Conservation (phyloP, 2,888 invertebrate species). For the Abrostola triplasia region DNA sequence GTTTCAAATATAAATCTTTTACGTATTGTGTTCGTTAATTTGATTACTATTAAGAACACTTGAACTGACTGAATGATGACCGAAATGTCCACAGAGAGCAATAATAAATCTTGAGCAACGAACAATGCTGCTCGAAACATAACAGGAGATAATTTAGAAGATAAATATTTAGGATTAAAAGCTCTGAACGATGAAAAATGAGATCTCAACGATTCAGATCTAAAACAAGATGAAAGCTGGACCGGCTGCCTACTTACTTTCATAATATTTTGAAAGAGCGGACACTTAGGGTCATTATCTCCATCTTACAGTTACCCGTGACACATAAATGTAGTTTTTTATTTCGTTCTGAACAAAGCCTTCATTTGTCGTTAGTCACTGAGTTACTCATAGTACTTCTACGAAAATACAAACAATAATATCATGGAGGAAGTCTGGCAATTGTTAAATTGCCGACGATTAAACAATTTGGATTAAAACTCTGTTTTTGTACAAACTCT, state of each 20-base stretch:
- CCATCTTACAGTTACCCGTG: slow-evolving; percentile 45
- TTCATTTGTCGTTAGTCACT: slow-evolving; percentile 50
- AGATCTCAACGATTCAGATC: slow-evolving; percentile 51
- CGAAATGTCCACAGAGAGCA: slow-evolving; percentile 21
- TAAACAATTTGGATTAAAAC: slow-evolving; percentile 58
- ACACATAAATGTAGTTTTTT: slow-evolving; percentile 41
- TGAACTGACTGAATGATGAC: slow-evolving; percentile 19
- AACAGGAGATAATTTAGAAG: slow-evolving; percentile 33
- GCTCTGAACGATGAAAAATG: slow-evolving; percentile 52
- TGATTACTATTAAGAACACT: background rate
- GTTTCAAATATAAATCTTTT: slow-evolving; percentile 2
- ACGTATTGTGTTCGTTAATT: too few relatives aligned
- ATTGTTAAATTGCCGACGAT: slow-evolving; percentile 77
- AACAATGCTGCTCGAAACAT: slow-evolving; percentile 33
- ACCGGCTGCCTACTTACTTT: slow-evolving; percentile 44
- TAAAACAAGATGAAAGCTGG: slow-evolving; percentile 36
- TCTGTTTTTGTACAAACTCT: slow-evolving; percentile 62
- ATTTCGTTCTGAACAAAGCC: slow-evolving; percentile 44
- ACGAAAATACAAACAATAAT: slow-evolving; percentile 56
- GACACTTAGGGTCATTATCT: slow-evolving; percentile 53
- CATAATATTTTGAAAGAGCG: slow-evolving; percentile 57
- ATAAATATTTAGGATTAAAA: slow-evolving; percentile 53
- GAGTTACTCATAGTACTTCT: slow-evolving; percentile 43
- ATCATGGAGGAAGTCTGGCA: slow-evolving; percentile 53
- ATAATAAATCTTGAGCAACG: slow-evolving; percentile 23